A percentile compares a stretch with the other conserved stretches of the same genome.
Evolutionary conservation across 2,888 invertebrate species (phyloP).

Genomic region (Muschampia plurimacula): DNA sequence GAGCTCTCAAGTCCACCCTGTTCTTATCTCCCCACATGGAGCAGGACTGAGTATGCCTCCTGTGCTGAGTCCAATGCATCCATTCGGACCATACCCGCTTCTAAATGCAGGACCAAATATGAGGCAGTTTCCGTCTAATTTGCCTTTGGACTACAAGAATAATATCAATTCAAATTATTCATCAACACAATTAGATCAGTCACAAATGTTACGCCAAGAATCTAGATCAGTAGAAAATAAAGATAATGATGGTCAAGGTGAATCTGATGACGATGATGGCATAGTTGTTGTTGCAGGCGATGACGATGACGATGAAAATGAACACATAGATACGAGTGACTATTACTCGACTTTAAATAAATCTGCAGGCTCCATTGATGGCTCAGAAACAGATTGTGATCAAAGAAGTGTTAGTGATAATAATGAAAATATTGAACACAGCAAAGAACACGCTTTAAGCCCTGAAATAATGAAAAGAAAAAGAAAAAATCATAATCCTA

Average conservation of each 20-base stretch:
- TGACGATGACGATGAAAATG: slow-evolving; percentile 89
- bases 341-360: slow-evolving; percentile 75
- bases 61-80: slow-evolving; percentile 89
- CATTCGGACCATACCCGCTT: slow-evolving; percentile 92
- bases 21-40: slow-evolving; percentile 90
- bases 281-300: slow-evolving; percentile 93
- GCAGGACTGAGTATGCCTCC: slow-evolving; percentile 88
- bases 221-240: slow-evolving; percentile 79
- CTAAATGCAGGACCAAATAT: slow-evolving; percentile 89
- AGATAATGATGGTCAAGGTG: slow-evolving; percentile 87
- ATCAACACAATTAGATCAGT: slow-evolving; percentile 61
- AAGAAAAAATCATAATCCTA: slow-evolving; percentile 95
- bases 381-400: slow-evolving; percentile 77
- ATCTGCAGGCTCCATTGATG: slow-evolving; percentile 72
- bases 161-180: slow-evolving; percentile 71
- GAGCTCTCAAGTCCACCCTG: slow-evolving; percentile 94
- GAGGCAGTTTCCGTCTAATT: slow-evolving; percentile 81
- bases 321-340: slow-evolving; percentile 80
- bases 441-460: slow-evolving; percentile 81
- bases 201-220: slow-evolving; percentile 71
- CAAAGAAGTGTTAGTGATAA: slow-evolving; percentile 76
- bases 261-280: slow-evolving; percentile 90
- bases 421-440: slow-evolving; percentile 65
- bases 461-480: slow-evolving; percentile 91
- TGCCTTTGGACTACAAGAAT: slow-evolving; percentile 82